Evolutionary conservation across 2,113 vertebrate genomes (phyloP), one percentile per base, ranked within the genome.

Genomic region (Callithrix jacchus): DNA sequence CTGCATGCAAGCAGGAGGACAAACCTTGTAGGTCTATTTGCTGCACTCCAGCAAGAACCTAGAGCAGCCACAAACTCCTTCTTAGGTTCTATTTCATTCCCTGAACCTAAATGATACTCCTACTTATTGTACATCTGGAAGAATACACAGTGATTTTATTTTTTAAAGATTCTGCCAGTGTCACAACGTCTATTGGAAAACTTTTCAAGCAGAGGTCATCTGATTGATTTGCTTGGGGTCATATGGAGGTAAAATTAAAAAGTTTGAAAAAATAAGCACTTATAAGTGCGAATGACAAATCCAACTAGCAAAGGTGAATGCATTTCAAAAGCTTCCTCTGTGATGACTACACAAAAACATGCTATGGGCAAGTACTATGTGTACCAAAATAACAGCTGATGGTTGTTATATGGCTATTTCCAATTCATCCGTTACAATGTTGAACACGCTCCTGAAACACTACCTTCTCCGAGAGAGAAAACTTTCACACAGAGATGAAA

Each of bases 401-500:
- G 2, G 25, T 30, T 83, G 58, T 96, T 37, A 21, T 0, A 0
- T 40, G 80, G 68, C 27, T 40, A 32, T 56, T 66, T 97, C 79
- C 76, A 71, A 86, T 87, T 91, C 76, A 73, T 66, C 73, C 93
- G 93, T 93, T 68, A 93, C 21, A 56, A 81, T 86, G 96, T 37
- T 83, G 37, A 92, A 17, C 0, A 0, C 0, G 9, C 87, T 94
- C 91, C 77, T 94, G 91, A 96, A 97, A 95, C 88, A 92, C 71
- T 37, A 45, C 87, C 71, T 92, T 95, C 37, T 47, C 64, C 0
- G 11, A 90, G 95, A 96, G 79, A 76, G 3, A 54, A 81, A 91
- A 87, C 77, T 97, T 70, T 92, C 94, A 93, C 80, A 89, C 52
- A 81, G 94, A 97, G 97, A 93, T 58, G 89, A 93, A 68, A 92